Conservation (phyloP, 2,113 vertebrate species). For the Pampusana beccarii region DNA sequence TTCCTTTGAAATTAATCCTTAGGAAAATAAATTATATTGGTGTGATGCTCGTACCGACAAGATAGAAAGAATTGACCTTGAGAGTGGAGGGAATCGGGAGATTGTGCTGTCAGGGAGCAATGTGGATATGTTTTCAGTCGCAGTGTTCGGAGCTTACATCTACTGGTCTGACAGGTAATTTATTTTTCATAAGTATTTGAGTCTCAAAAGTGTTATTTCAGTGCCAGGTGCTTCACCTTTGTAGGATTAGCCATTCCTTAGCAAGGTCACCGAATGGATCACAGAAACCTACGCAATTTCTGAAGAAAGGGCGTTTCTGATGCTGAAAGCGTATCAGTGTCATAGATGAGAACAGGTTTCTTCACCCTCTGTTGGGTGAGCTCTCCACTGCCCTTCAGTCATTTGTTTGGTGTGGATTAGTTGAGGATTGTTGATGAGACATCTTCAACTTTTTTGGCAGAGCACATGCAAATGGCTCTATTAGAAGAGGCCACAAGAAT, state of each 20-base stretch:
- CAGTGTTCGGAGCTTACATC: constrained; percentile 98
- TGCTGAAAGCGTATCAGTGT: constrained; percentile 66
- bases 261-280: constrained; percentile 71
- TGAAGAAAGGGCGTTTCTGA: constrained; percentile 46
- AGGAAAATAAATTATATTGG: constrained; percentile 99
- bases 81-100: constrained; percentile 93
- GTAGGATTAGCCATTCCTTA: constrained; percentile 77
- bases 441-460: constrained; percentile 79
- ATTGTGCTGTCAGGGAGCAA: constrained; percentile 96
- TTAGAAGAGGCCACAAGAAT: constrained; percentile 91
- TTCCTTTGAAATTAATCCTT: constrained; percentile 84
- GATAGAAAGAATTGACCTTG: constrained; percentile 99
- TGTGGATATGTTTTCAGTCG: constrained; percentile 97
- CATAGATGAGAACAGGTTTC: constrained; percentile 44
- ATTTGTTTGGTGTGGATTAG: constrained; percentile 72
- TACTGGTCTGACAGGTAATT: constrained; percentile 99
- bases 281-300: constrained; percentile 52
- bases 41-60: constrained; percentile 98
- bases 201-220: constrained; percentile 74
- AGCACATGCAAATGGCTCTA: constrained; percentile 96
- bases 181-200: constrained; percentile 88
- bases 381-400: constrained; percentile 65
- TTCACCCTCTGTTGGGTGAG: constrained; percentile 40
- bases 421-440: constrained; percentile 71
- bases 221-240: constrained; percentile 78